Conservation (phyloP, 1,140 invertebrate species). For the Chlorops oryzae region DNA sequence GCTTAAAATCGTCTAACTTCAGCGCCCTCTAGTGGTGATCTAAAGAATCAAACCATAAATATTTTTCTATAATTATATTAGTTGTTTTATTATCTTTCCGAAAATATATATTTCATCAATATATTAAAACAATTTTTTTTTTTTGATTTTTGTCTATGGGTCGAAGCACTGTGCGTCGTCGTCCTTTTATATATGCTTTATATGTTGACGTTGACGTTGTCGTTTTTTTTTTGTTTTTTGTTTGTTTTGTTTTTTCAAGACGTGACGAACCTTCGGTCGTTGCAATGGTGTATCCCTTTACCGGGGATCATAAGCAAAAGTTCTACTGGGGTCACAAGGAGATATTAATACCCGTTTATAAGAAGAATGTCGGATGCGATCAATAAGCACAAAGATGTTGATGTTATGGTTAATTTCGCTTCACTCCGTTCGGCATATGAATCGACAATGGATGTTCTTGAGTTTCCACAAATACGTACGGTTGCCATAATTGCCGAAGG, state of each 20-base stretch:
- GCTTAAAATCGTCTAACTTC: too few species aligned
- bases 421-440: slow-evolving; percentile 97
- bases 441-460: slow-evolving; percentile 83
- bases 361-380: slow-evolving; percentile 96
- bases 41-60: too few species aligned
- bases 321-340: slow-evolving; percentile 99
- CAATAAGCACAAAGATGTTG: slow-evolving; percentile 88
- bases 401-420: slow-evolving; percentile 98
- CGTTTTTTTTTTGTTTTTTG: slow-evolving; percentile 51
- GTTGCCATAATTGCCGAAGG: slow-evolving; percentile 99
- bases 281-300: slow-evolving; percentile 97
- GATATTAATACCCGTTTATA: slow-evolving; percentile 89
- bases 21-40: too few species aligned
- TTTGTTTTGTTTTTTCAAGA: slow-evolving; percentile 72
- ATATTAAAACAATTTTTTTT: too few species aligned
- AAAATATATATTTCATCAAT: too few species aligned
- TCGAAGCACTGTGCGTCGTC: too few species aligned
- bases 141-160: too few species aligned
- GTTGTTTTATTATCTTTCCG: too few species aligned
- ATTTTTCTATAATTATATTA: too few species aligned
- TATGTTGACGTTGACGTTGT: too few species aligned
- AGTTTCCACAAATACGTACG: slow-evolving; percentile 88
- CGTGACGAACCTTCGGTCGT: slow-evolving; percentile 82
- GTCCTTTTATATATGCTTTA: too few species aligned
- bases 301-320: slow-evolving; percentile 98